Percentiles rank a stretch among this genome's conserved stretches.
Evolutionary conservation across 2,113 vertebrate species (phyloP).

Genomic region (Ciconia stormi): DNA sequence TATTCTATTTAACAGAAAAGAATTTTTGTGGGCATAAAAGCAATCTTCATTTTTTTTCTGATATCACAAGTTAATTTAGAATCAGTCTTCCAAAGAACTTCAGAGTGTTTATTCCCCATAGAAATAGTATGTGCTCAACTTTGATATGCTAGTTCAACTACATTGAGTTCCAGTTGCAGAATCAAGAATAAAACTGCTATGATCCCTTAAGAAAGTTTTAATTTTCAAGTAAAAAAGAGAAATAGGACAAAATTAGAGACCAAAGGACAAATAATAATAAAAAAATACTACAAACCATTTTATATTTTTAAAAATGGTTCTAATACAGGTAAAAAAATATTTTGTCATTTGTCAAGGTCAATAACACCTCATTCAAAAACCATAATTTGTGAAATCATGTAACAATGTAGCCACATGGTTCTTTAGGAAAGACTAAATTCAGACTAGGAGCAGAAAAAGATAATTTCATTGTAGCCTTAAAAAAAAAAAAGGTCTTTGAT

Average conservation of each 20-base stretch:
- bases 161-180: neutral
- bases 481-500: neutral
- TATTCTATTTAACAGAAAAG: neutral
- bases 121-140: neutral
- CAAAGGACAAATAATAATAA: neutral
- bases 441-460: neutral
- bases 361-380: neutral
- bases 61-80: neutral
- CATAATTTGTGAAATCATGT: neutral
- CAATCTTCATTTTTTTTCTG: neutral
- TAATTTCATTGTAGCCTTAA: neutral
- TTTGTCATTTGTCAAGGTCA: neutral
- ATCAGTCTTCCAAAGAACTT: neutral
- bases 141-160: neutral
- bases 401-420: rapidly evolving
- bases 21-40: neutral
- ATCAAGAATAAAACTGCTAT: neutral
- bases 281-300: neutral
- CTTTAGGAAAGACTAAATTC: neutral
- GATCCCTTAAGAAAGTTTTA: neutral
- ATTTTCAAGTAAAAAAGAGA: neutral
- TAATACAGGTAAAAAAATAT: neutral
- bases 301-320: neutral
- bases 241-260: neutral
- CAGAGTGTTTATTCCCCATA: neutral